Evolutionary conservation across 2,113 vertebrate genomes (phyloP), one percentile per base, ranked within the genome.

Genomic region (Trogon surrucura): DNA sequence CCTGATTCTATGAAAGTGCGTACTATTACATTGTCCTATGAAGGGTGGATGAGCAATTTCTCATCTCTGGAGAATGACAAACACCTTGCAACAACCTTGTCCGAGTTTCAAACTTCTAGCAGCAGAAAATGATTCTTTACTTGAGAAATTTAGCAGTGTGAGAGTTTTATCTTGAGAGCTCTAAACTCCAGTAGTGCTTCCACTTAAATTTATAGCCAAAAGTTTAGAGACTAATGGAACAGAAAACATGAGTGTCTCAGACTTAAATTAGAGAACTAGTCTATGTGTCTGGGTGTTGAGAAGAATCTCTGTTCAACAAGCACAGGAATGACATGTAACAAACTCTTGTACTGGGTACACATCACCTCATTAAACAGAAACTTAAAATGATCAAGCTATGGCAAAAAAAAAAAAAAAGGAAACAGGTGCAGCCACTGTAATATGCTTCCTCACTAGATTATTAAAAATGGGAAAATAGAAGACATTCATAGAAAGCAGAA

Each of bases 171-270:
- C 86, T 91, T 0, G 0, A 95, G 36, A 89, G 60, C 56, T 80
- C 89, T 95, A 92, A 92, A 94, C 53, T 69, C 38, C 21, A 82
- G 77, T 91, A 96, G 56, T 79, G 32, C 73, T 94, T 95, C 67
- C 80, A 93, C 69, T 88, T 88, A 92, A 91, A 95, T 97, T 95
- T 96, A 95, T 91, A 65, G 23, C 26, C 1, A 5, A 84, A 95
- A 95, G 84, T 95, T 95, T 95, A 93, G 91, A 89, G 77, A 92
- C 47, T 94, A 96, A 92, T 67, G 89, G 84, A 82, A 94, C 61
- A 67, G 92, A 92, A 94, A 94, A 91, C 77, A 92, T 60, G 53
- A 79, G 69, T 88, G 57, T 91, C 85, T 94, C 80, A 78, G 86
- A 84, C 72, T 92, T 93, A 91, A 90, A 85, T 89, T 88, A 88